Evolutionary conservation across 2,888 invertebrate genomes (phyloP).

Genomic region (Nomada fucata): DNA sequence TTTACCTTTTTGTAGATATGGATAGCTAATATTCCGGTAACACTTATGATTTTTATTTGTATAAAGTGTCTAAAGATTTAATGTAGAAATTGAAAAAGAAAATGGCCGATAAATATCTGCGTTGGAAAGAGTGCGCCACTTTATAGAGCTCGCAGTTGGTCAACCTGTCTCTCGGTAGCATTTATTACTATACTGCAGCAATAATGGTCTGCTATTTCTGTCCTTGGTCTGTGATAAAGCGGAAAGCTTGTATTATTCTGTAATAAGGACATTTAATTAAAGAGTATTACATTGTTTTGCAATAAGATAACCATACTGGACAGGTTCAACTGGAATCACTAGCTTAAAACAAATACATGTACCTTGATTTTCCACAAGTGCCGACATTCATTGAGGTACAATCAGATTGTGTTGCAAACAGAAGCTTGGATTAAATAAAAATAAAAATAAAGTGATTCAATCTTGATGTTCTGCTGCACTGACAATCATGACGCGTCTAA

Average conservation of each 20-base stretch:
- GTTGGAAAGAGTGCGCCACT: not conserved
- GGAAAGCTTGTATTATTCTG: not conserved
- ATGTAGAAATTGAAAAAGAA: not conserved
- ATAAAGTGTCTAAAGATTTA: not conserved
- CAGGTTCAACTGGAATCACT: conserved; percentile 12
- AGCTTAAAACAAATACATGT: not conserved
- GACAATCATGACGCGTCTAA: conserved; percentile 76
- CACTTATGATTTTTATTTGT: not conserved
- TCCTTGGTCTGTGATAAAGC: conserved; percentile 51
- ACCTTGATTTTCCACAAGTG: conserved; percentile 2
- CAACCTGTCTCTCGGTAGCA: conserved; percentile 31
- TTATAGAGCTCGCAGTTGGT: conserved; percentile 10
- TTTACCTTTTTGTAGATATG: not conserved
- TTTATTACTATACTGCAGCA: conserved; percentile 32
- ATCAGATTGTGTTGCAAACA: conserved; percentile 22
- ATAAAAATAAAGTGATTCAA: conserved; percentile 34
- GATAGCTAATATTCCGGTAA: not conserved
- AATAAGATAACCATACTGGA: not conserved
- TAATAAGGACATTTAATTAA: conserved; percentile 12
- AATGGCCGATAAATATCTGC: not conserved
- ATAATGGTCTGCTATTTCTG: conserved; percentile 47
- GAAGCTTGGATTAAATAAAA: conserved; percentile 4
- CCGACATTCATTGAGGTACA: conserved; percentile 5
- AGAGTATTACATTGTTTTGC: not conserved
- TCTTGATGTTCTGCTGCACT: conserved; percentile 55